A percentile compares a stretch with the other conserved stretches of the same genome.
These are phyloP conservation scores for Silurus asotus DNA, from an alignment of 2,113 vertebrate genomes.

Conservation along the genomic window DNA sequence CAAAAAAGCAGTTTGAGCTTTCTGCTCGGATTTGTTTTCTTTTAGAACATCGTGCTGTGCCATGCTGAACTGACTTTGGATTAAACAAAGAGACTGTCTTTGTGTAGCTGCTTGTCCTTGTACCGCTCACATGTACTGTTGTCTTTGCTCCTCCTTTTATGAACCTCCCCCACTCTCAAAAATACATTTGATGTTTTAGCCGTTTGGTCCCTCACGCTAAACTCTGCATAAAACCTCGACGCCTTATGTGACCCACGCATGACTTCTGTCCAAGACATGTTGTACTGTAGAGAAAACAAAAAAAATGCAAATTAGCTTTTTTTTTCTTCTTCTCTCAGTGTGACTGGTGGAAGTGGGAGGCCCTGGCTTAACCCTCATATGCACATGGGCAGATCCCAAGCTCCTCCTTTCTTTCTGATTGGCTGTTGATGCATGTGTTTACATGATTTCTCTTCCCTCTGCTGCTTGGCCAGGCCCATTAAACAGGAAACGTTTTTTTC, in stretches of 20 bases:
- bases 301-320: constrained; percentile 58
- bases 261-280: constrained; percentile 59
- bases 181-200: neutral
- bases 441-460: constrained; percentile 59
- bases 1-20: neutral
- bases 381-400: constrained; percentile 7
- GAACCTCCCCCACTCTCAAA: constrained; percentile 1
- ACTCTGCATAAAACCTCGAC: too few species aligned
- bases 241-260: constrained; percentile 38
- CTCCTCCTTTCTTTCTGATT: constrained; percentile 59
- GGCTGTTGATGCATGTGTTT: constrained; percentile 61
- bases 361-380: constrained; percentile 31
- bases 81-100: constrained; percentile 46
- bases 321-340: constrained; percentile 41
- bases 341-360: constrained; percentile 27
- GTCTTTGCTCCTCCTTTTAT: neutral
- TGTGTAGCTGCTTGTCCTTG: constrained; percentile 28
- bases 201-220: constrained; percentile 18
- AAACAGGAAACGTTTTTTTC: constrained; percentile 48
- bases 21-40: constrained; percentile 22
- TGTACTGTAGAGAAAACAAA: constrained; percentile 63
- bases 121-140: constrained; percentile 61
- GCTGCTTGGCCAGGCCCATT: constrained; percentile 30
- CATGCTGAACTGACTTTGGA: constrained; percentile 32
- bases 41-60: constrained; percentile 37